These are phyloP conservation scores for Rhinatrema bivittatum DNA, from an alignment of 2,797 vertebrate species.

Conservation along the genomic window DNA sequence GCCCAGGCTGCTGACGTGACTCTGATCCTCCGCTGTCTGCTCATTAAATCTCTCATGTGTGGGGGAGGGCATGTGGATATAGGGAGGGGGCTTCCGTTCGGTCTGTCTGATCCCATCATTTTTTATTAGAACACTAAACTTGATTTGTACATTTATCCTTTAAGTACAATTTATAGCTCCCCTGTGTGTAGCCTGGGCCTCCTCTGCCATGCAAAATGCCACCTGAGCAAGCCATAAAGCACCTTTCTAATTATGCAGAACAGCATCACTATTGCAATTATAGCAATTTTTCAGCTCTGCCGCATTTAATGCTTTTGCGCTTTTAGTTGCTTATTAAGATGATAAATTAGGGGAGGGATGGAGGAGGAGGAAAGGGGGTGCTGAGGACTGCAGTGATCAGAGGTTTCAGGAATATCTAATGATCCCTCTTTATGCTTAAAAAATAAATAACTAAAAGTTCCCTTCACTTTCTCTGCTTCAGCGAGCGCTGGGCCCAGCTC, in stretches of 20 bases:
- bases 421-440: too few species aligned
- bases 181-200: conserved; percentile 15
- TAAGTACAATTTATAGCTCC: conserved; percentile 15
- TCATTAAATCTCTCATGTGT: too few species aligned
- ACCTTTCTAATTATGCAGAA: conserved; percentile 52
- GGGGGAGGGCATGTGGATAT: too few species aligned
- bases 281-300: conserved; percentile 47
- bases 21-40: too few species aligned
- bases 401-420: too few species aligned
- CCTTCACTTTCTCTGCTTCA: too few species aligned
- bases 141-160: conserved; percentile 4
- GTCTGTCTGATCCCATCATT: neutral
- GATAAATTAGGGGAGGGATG: conserved; percentile 45
- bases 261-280: conserved; percentile 39
- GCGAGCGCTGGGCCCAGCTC: too few species aligned
- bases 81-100: neutral
- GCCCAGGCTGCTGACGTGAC: too few species aligned
- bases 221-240: conserved; percentile 43
- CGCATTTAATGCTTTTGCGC: conserved; percentile 47
- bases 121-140: neutral
- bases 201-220: too few species aligned
- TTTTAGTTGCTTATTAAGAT: conserved; percentile 55
- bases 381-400: too few species aligned
- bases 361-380: too few species aligned
- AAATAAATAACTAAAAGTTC: too few species aligned